A percentile compares a stretch with the other conserved stretches of the same genome.
Conservation (phyloP, 2,888 invertebrate species). For the Eristalis arbustorum region DNA sequence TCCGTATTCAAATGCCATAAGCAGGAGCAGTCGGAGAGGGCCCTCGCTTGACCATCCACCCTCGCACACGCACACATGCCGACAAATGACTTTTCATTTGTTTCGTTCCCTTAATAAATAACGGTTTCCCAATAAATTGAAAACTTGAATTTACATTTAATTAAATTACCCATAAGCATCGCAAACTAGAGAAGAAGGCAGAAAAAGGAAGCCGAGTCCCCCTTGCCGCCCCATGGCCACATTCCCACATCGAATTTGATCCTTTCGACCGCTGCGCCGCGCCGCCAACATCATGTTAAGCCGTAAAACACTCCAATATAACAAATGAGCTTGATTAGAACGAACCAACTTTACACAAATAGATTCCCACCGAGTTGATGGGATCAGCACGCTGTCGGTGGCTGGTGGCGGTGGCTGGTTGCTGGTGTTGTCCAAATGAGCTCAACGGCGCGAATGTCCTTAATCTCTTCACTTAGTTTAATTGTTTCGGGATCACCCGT, state of each 20-base stretch:
- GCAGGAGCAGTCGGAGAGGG: neutral
- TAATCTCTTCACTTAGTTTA: constrained; percentile 68
- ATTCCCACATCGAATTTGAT: constrained; percentile 44
- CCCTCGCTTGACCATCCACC: constrained; percentile 14
- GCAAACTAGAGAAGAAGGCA: neutral
- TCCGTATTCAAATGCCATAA: constrained; percentile 45
- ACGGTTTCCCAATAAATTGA: constrained; percentile 56
- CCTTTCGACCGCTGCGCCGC: constrained; percentile 58
- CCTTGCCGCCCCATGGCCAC: neutral
- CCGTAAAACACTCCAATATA: constrained; percentile 51
- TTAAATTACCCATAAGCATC: constrained; percentile 51
- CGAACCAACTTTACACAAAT: constrained; percentile 47
- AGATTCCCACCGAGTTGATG: constrained; percentile 45
- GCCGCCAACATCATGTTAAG: constrained; percentile 54
- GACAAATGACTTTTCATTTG: constrained; percentile 56
- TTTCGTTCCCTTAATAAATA: constrained; percentile 37
- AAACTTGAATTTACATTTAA: constrained; percentile 67
- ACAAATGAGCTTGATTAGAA: constrained; percentile 66
- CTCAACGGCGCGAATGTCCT: constrained; percentile 66
- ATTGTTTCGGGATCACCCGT: constrained; percentile 67
- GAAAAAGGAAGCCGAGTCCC: neutral
- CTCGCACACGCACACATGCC: constrained; percentile 6
- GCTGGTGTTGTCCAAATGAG: constrained; percentile 54
- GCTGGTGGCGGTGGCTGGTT: neutral
- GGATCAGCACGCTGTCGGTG: neutral